Conservation (phyloP, 2,797 vertebrate genomes). For the Cyclura pinguis region DNA sequence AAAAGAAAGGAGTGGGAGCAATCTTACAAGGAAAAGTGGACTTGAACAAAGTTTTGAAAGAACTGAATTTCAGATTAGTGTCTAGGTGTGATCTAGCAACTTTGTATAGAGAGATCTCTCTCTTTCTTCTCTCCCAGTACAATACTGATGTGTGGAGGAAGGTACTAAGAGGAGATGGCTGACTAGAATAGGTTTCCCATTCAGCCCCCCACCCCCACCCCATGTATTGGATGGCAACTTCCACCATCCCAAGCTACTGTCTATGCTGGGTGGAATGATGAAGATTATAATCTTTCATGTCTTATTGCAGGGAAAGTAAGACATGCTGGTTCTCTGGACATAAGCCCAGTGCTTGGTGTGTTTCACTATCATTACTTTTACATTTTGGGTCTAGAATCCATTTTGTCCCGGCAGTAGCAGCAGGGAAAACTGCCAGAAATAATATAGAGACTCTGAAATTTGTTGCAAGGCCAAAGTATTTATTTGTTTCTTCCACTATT, state of each 20-base stretch:
- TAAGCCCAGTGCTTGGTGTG: background rate
- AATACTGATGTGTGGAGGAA: no score
- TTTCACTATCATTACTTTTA: background rate
- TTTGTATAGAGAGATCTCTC: background rate
- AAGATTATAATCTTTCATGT: background rate
- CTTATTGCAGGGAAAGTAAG: background rate
- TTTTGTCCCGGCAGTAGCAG: background rate
- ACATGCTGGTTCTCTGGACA: background rate
- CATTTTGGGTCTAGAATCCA: background rate
- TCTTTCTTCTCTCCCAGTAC: background rate
- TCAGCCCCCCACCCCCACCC: background rate
- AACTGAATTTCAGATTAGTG: background rate
- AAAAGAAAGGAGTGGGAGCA: constrained; percentile 25
- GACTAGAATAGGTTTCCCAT: no score
- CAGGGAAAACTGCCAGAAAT: background rate
- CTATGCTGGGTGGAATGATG: background rate
- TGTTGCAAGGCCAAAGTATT: background rate
- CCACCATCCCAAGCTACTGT: background rate
- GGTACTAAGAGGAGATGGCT: no score
- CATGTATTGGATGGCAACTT: background rate
- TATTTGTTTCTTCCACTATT: background rate
- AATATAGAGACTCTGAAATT: background rate
- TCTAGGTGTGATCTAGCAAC: background rate
- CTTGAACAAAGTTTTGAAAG: constrained; percentile 2
- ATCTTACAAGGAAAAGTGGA: background rate